Conservation (phyloP, 2,113 vertebrate genomes). For the Rhinogobius similis region DNA sequence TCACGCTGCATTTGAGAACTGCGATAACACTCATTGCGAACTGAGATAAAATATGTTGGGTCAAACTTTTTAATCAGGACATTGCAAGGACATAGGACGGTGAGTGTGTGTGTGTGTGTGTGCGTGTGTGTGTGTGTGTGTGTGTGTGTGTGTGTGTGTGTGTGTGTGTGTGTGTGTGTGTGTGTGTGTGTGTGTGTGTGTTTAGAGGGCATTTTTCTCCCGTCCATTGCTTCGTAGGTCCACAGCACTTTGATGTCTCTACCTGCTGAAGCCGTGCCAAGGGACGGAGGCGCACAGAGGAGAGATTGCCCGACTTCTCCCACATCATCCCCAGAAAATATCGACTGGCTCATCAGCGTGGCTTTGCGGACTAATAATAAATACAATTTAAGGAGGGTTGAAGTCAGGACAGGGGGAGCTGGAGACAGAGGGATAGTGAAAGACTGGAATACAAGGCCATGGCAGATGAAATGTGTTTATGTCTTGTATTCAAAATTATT, state of each 20-base stretch:
- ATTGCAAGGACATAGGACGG: constrained; percentile 68
- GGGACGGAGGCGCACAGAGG: constrained; percentile 59
- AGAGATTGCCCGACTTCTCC: constrained; percentile 63
- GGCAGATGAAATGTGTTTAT: not conserved
- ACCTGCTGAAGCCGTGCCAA: constrained; percentile 71
- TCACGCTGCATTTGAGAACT: constrained; percentile 17
- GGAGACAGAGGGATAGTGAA: constrained; percentile 34
- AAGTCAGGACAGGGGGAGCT: constrained; percentile 32
- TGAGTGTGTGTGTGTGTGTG: constrained; percentile 67
- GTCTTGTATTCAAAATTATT: not conserved
- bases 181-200: constrained; percentile 63
- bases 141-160: constrained; percentile 70
- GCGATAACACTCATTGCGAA: constrained; percentile 55
- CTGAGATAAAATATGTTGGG: constrained; percentile 57
- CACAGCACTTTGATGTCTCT: constrained; percentile 70
- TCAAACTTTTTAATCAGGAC: constrained; percentile 77
- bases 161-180: constrained; percentile 69
- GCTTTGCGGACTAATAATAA: constrained; percentile 75
- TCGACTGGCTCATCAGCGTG: constrained; percentile 74
- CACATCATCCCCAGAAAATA: constrained; percentile 75
- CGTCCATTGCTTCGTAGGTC: constrained; percentile 68
- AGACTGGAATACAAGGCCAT: not conserved
- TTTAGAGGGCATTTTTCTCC: constrained; percentile 76
- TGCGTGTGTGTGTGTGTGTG: constrained; percentile 69
- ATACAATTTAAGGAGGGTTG: constrained; percentile 66